These are phyloP conservation scores for Drosophila hawaiiensis DNA, from an alignment of 2,888 invertebrate species.

Conservation along the genomic window DNA sequence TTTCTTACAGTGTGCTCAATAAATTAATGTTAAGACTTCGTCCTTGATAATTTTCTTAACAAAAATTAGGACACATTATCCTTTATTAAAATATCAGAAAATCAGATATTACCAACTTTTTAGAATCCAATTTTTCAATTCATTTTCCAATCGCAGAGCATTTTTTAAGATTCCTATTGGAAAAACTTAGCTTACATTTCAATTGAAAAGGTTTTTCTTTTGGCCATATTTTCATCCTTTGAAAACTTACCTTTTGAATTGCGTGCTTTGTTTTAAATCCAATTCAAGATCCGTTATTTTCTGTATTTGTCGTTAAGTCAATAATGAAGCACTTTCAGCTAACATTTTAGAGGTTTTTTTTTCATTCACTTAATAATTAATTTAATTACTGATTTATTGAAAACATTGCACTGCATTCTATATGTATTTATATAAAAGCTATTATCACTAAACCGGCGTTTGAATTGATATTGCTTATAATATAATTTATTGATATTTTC, in stretches of 20 bases:
- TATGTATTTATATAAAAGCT: constrained; percentile 17
- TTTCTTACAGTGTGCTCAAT: neutral
- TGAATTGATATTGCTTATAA: constrained; percentile 34
- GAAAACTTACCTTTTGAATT: constrained; percentile 26
- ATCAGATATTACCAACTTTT: neutral
- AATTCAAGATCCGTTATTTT: constrained; percentile 13
- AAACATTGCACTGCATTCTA: constrained; percentile 45
- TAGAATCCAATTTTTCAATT: neutral
- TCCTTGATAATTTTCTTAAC: constrained; percentile 29
- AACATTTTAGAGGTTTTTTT: constrained; percentile 46
- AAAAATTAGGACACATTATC: neutral
- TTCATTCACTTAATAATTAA: constrained; percentile 36
- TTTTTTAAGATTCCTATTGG: neutral
- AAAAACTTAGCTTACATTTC: neutral
- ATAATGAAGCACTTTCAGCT: constrained; percentile 27
- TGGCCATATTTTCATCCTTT: neutral
- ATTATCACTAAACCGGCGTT: constrained; percentile 62
- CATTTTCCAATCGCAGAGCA: neutral
- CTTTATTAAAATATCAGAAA: too few species aligned
- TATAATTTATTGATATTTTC: constrained; percentile 30
- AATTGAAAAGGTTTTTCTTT: neutral
- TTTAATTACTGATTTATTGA: constrained; percentile 19
- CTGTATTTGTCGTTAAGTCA: constrained; percentile 20
- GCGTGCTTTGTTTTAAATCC: constrained; percentile 18
- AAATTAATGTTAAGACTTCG: neutral